Evolutionary conservation across 2,797 vertebrate species (phyloP), one percentile per base, ranked within the genome.

Genomic region (Antrozous pallidus): DNA sequence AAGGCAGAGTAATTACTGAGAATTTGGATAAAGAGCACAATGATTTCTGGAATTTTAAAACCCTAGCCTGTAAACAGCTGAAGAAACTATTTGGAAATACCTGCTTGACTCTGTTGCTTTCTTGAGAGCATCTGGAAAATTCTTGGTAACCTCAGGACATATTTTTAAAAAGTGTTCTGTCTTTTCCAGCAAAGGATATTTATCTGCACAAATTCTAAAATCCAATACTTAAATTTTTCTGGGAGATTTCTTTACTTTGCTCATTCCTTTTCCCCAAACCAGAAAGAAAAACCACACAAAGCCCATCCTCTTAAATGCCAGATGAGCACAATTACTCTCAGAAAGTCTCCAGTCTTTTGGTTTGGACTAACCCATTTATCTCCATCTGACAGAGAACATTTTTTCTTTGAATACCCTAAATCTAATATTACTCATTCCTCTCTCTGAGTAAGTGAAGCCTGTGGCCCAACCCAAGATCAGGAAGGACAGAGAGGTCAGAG

Each of bases 271-370:
- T 12, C 17, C 31, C 18, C 26, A 47, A 86, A 58, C 33, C 56
- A 83, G 78, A 80, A 11, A 82, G 67, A 79, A 94, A 79, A 58
- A 36, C 24, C 38, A 79, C 54, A 87, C 7, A 28, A 70, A 38
- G 3, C 26, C 88, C 58, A 83, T 14, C 42, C 24, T 92, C 71
- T 91, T 95, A 69, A 95, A 92, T 96, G 58, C 1, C 10, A 95
- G 90, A 97, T 49, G 97, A 97, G 80, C 96, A 96, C 93, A 80
- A 82, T 94, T 97, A 94, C 94, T 97, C 95, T 97, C 90, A 96
- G 87, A 94, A 97, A 97, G 94, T 79, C 93, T 97, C 96, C 96
- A 80, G 96, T 95, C 94, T 96, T 96, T 97, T 88, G 91, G 65
- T 93, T 95, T 96, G 80, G 61, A 95, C 88, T 93, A 78, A 97